Conservation (phyloP, 2,113 vertebrate species). For the Myotis yumanensis region DNA sequence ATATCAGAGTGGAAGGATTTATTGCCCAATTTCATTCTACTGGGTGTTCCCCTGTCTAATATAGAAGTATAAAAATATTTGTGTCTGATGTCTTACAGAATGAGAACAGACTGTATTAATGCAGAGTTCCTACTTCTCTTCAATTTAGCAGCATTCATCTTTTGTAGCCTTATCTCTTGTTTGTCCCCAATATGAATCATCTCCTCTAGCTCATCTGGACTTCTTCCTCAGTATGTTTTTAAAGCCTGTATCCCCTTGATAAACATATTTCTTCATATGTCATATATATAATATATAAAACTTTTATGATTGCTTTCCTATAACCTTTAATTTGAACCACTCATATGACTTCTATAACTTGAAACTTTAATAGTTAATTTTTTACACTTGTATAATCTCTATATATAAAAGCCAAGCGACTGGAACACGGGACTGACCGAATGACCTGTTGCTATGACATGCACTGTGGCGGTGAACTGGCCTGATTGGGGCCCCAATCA, state of each 20-base stretch:
- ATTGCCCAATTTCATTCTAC: slow-evolving; percentile 78
- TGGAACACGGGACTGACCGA: too few species aligned
- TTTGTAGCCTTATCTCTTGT: not conserved
- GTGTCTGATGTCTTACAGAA: slow-evolving; percentile 54
- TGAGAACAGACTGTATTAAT: slow-evolving; percentile 27
- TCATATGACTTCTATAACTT: not conserved
- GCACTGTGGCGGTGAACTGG: too few species aligned
- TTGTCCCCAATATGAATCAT: not conserved
- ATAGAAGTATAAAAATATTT: slow-evolving; percentile 59
- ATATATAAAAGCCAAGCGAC: too few species aligned
- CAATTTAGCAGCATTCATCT: not conserved
- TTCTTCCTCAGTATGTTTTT: not conserved
- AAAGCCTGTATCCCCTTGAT: not conserved
- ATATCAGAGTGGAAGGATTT: slow-evolving; percentile 80
- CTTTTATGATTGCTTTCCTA: not conserved
- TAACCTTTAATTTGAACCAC: not conserved
- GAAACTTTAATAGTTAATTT: not conserved
- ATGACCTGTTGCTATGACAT: too few species aligned
- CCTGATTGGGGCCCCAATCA: too few species aligned
- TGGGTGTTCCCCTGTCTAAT: slow-evolving; percentile 59
- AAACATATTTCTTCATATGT: not conserved
- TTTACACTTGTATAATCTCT: not conserved
- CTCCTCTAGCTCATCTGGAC: not conserved
- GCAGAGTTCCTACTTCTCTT: slow-evolving; percentile 20
- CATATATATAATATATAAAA: not conserved